Base-by-base conservation (phyloP, 2,113 vertebrate genomes). In the Ia io region DNA sequence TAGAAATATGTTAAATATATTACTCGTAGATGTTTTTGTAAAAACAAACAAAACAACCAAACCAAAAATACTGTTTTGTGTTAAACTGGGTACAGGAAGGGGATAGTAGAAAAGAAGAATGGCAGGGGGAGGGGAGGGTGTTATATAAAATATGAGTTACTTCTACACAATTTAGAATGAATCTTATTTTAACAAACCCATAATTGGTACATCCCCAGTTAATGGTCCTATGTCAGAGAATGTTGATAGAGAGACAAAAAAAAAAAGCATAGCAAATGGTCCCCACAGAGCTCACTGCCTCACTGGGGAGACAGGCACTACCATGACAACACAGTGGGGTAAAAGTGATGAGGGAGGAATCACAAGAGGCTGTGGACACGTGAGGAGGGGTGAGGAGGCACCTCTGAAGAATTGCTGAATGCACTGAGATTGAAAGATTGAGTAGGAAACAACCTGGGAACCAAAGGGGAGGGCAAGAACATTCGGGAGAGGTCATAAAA, bases 101-200 rank as follows among this genome's bases (percentile, higher is more conserved):
- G 14, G 9, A 10, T 25, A 28, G 53, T 94, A 67, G 80, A 42
- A 89, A 89, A 93, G 42, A 90, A 4, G 30, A 78, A 76, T n/a
- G 17, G 4, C 20, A 16, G 10, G 13, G 37, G 25, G 12, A 49
- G 18, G 9, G 37, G 32, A 9, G 3, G 9, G 9, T 37, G 5
- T 12, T 47, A 6, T 70, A 3, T 67, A 91, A 96, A 82, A 69
- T 79, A 49, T 40, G 18, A 83, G 32, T 61, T 93, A 56, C 65
- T 87, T 84, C 65, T 51, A 84, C 92, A 37, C 30, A 90, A 90
- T 65, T 79, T 80, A 77, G 53, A 70, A 78, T 59, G 22, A 51
- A 65, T 70, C 11, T 88, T 44, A 86, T 69, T 88, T 96, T 51
- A 76, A 70, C 32, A 89, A 86, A 71, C 5, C 30, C n/a, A 28